phyloP scores from a whole-genome alignment of 2,888 invertebrate genomes.

The Cyaniris semiargus region DNA sequence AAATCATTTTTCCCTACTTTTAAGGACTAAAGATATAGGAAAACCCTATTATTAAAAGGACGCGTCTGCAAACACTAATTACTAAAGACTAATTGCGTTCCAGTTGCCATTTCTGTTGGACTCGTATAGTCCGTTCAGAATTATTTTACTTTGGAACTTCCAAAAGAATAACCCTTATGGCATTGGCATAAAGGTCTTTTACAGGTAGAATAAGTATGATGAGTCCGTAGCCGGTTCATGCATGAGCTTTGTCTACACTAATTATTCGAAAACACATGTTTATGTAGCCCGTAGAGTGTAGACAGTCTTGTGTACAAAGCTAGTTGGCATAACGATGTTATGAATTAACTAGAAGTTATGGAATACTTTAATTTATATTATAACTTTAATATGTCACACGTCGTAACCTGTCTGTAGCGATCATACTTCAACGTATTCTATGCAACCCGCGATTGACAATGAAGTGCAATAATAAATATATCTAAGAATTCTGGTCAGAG shows the following conservation, averaged over 20 bases:
- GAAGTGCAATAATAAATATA: too few relatives aligned
- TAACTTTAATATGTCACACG: too few relatives aligned
- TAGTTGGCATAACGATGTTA: not conserved
- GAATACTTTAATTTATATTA: not conserved
- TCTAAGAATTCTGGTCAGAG: too few relatives aligned
- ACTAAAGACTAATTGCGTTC: not conserved
- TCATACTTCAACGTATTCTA: too few relatives aligned
- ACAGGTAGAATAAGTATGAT: not conserved
- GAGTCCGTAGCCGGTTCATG: not conserved
- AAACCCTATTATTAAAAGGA: not conserved
- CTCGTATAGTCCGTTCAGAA: not conserved
- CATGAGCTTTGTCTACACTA: not conserved
- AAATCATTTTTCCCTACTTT: too few relatives aligned
- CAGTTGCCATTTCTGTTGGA: not conserved
- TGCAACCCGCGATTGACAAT: too few relatives aligned
- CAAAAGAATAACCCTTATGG: not conserved
- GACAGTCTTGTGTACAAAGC: not conserved
- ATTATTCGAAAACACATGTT: slow-evolving; percentile 17
- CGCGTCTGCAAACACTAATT: not conserved
- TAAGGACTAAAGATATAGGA: not conserved
- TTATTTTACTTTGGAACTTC: not conserved
- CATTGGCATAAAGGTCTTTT: not conserved
- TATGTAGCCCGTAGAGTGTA: not conserved
- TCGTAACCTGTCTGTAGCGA: too few relatives aligned
- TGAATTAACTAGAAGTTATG: not conserved